Conservation (phyloP, 1,140 invertebrate species). For the Coptotermes formosanus region DNA sequence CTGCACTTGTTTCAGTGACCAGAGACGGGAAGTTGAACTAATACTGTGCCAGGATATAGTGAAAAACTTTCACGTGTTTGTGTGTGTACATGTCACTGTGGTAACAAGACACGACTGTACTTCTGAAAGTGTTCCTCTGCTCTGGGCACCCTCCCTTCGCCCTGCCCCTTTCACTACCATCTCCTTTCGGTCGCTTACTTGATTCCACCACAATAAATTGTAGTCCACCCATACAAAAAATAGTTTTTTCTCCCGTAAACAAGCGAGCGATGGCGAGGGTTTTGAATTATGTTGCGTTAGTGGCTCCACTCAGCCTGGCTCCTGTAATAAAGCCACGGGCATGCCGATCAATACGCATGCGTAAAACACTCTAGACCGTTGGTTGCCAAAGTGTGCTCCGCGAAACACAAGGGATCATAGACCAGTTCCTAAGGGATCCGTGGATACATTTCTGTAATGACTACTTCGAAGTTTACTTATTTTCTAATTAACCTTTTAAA, state of each 20-base stretch:
- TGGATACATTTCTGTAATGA: too few relatives aligned
- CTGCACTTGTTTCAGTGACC: neutral
- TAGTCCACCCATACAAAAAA: neutral
- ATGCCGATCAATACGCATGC: neutral
- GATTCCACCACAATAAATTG: neutral
- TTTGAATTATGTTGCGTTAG: neutral
- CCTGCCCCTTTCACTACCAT: neutral
- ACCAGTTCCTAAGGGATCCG: too few relatives aligned
- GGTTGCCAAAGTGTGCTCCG: too few relatives aligned
- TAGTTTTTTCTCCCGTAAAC: neutral
- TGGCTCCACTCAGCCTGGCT: neutral
- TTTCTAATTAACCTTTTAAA: too few relatives aligned
- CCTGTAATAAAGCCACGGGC: neutral
- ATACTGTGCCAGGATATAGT: neutral
- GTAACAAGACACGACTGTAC: neutral
- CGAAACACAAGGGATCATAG: too few relatives aligned
- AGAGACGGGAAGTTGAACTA: neutral
- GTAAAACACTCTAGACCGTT: neutral
- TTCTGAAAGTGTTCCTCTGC: neutral
- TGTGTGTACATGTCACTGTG: neutral
- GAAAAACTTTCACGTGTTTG: neutral
- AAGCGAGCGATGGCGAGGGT: neutral
- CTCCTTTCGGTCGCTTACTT: neutral
- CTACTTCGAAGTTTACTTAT: too few relatives aligned
- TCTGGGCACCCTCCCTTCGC: neutral